phyloP scores from a whole-genome alignment of 1,140 invertebrate genomes.

The Lordiphosa collinella region DNA sequence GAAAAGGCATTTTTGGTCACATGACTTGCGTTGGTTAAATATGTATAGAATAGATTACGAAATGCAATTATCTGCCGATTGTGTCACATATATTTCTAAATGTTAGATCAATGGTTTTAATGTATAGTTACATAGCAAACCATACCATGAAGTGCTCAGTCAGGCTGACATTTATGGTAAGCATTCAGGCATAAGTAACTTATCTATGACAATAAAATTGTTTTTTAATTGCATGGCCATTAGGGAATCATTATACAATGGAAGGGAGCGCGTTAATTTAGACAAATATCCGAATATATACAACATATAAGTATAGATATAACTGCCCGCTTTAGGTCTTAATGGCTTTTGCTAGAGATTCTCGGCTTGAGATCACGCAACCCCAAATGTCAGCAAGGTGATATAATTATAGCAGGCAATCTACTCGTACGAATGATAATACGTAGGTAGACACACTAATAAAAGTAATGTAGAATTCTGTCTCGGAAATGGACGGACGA shows the following conservation, averaged over 20 bases:
- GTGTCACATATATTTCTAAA: too few species aligned
- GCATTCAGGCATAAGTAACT: slow-evolving; percentile 27
- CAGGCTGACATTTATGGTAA: slow-evolving; percentile 33
- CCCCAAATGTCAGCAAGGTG: slow-evolving; percentile 14
- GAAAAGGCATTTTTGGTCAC: too few species aligned
- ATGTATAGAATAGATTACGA: too few species aligned
- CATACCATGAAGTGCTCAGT: slow-evolving; percentile 13
- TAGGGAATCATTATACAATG: slow-evolving; percentile 41
- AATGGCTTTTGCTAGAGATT: slow-evolving; percentile 11
- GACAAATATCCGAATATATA: slow-evolving; percentile 26
- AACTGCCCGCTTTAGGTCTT: slow-evolving; percentile 4
- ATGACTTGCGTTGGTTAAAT: too few species aligned
- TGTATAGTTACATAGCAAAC: slow-evolving; percentile 6
- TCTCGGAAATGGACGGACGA: not conserved
- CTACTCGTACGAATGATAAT: slow-evolving; percentile 11
- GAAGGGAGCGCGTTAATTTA: slow-evolving; percentile 14
- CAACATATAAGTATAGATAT: slow-evolving; percentile 2
- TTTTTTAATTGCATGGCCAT: slow-evolving; percentile 56
- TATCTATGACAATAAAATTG: slow-evolving; percentile 42
- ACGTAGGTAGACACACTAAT: not conserved
- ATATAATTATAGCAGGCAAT: slow-evolving; percentile 36
- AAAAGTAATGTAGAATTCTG: slow-evolving; percentile 13
- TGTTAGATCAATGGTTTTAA: not conserved
- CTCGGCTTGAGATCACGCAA: slow-evolving; percentile 21
- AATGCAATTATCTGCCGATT: too few species aligned